Base-by-base conservation (phyloP, 30 jellyfish, hydroid and myxozoan species). In the Aurelia sp. region DNA sequence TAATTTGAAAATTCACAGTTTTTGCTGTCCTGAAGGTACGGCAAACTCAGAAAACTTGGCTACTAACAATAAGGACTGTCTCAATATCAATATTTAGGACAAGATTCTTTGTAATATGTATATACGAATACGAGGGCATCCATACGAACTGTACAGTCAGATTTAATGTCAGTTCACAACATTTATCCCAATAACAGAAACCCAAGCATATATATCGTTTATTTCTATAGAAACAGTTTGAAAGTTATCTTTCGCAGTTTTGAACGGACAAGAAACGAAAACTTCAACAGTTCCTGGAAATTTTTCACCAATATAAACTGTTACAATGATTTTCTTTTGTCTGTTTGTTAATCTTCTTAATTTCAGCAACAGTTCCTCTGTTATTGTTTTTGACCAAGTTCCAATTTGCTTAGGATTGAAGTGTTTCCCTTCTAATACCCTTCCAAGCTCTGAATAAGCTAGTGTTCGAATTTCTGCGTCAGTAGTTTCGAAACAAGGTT, bases 191-290 rank as follows among this genome's bases (percentile, higher is more conserved):
- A 77, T 60, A 6, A 87, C 72, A 0, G 90, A 74, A 13, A 87
- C 87, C 96, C 96, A 87, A 40, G 96, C 96, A 40, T 73, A 87
- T 16, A 87, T 68, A 70, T 87, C 82, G 85, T 87, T 78, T 41
- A 78, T 71, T 52, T 78, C 84, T 0, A 74, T 52, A 13, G 90
- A 87, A 6, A 87, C 88, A 31, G 96, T 87, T 69, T 71, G 86
- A 62, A 78, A 87, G 31, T 77, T 76, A 68, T 87, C 96, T 15
- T 22, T 23, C n/a, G 58, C 79, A 9, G 71, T 61, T 17, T 59
- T 27, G 60, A 55, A 76, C 31, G 73, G 96, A 60, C 90, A 87
- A 8, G 88, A 74, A 4, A 87, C 83, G 40, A 69, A 78, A 47
- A 87, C 96, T 13, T 87, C 96, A 31, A 87, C 91, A 3, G 90